These are phyloP conservation scores for Leuciscus waleckii DNA, from an alignment of 2,797 vertebrate species.

Conservation along the genomic window DNA sequence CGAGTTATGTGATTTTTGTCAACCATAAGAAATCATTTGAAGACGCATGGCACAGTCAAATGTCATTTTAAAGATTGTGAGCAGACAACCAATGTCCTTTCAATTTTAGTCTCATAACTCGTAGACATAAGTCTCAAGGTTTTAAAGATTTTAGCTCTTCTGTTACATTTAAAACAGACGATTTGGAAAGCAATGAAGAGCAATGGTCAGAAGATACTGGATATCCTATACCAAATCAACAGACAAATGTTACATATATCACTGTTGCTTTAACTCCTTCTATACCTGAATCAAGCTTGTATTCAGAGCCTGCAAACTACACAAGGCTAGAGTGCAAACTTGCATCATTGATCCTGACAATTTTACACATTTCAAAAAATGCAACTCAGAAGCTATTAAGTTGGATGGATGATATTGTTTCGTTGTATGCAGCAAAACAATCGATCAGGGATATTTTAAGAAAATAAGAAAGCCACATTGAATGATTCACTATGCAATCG, in stretches of 20 bases:
- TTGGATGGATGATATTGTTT: neutral
- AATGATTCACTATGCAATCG: neutral
- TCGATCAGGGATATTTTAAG: constrained; percentile 1
- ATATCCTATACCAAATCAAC: no score
- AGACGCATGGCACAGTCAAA: constrained; percentile 5
- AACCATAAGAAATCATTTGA: constrained; percentile 33
- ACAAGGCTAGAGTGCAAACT: constrained; percentile 24
- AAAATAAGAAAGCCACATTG: constrained; percentile 12
- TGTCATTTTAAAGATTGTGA: constrained; percentile 42
- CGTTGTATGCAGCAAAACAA: neutral
- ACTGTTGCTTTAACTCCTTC: neutral
- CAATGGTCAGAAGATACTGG: no score
- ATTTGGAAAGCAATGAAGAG: no score
- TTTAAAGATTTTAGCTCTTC: constrained; percentile 41
- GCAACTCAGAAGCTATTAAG: neutral
- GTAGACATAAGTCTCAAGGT: constrained; percentile 22
- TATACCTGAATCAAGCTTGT: neutral
- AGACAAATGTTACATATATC: neutral
- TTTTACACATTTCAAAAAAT: constrained; percentile 11
- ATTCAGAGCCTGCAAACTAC: constrained; percentile 32
- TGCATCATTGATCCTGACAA: constrained; percentile 40
- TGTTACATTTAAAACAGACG: neutral
- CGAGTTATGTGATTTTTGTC: constrained; percentile 47
- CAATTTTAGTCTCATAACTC: constrained; percentile 31
- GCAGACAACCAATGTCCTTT: constrained; percentile 35